A percentile compares a stretch with the other conserved stretches of the same genome.
Evolutionary conservation across 2,888 invertebrate genomes (phyloP).

Genomic region (Andrena chrysosceles): DNA sequence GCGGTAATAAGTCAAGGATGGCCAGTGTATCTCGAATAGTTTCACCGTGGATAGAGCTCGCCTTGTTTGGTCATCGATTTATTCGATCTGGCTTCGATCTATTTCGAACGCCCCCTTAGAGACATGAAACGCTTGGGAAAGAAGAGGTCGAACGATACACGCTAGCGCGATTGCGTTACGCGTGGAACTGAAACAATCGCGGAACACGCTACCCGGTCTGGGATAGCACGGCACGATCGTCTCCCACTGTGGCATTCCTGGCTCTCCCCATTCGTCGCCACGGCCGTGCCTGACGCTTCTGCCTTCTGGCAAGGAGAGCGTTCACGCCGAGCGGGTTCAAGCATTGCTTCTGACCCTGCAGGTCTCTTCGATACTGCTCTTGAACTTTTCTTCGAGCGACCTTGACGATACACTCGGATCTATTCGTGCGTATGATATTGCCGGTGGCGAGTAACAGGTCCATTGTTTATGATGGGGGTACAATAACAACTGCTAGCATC

Average conservation of each 20-base stretch:
- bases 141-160: conserved; percentile 17
- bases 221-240: conserved; percentile 55
- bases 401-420: neutral
- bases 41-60: neutral
- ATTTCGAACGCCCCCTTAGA: neutral
- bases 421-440: no score
- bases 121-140: neutral
- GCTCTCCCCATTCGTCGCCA: conserved; percentile 19
- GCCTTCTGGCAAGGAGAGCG: neutral
- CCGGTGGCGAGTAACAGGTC: no score
- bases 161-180: conserved; percentile 50
- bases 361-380: neutral
- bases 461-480: no score
- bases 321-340: neutral
- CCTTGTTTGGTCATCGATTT: neutral
- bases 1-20: no score
- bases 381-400: neutral
- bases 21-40: no score
- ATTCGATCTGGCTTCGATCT: neutral
- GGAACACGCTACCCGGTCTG: conserved; percentile 33
- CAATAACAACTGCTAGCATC: no score
- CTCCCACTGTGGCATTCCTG: conserved; percentile 55
- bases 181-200: conserved; percentile 60
- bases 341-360: neutral
- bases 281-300: neutral